Evolutionary conservation across 2,797 vertebrate genomes (phyloP), one percentile per base, ranked within the genome.

Genomic region (Chelon labrosus): DNA sequence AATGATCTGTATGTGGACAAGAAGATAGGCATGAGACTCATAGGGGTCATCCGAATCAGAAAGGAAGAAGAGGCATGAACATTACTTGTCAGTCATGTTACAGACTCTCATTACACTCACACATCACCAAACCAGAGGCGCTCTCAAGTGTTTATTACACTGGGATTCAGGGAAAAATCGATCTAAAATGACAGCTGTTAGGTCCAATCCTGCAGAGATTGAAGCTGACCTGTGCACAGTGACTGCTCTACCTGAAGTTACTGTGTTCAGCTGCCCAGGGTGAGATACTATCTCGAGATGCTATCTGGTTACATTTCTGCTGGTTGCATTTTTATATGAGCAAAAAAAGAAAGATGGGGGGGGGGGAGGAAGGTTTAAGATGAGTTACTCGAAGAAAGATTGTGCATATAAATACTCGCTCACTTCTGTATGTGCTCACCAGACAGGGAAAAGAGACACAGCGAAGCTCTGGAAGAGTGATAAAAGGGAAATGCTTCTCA

Each of bases 121-220:
- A 83, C 87, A 84, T 85, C 86, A 77, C 73, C 79, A 71, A 82
- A 86, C 65, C 82, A 75, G 73, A 84, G 73, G 77, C 69, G 65
- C 86, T 89, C 87, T 92, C 83, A 84, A 90, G 90, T 92, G 91
- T 91, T 93, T 92, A 91, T 93, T 92, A 88, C 89, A 73, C 82
- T 83, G 85, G 84, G 82, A 83, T 79, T 89, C 39, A 2, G 82
- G 85, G 86, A 85, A 73, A 89, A 89, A 91, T 93, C 82, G 70
- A 92, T 93, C 80, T 85, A 77, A 92, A 92, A 93, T 92, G 92
- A 93, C 94, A 93, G 89, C 89, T 88, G 89, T 83, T 90, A 79
- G 59, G 74, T 88, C 71, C 72, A 60, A 75, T 89, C 79, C 80
- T 83, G 84, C 63, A 67, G 79, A 91, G 81, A 78, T 64, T 56